Base-by-base conservation (phyloP, 2,797 vertebrate genomes). In the Gymnodraco acuticeps region DNA sequence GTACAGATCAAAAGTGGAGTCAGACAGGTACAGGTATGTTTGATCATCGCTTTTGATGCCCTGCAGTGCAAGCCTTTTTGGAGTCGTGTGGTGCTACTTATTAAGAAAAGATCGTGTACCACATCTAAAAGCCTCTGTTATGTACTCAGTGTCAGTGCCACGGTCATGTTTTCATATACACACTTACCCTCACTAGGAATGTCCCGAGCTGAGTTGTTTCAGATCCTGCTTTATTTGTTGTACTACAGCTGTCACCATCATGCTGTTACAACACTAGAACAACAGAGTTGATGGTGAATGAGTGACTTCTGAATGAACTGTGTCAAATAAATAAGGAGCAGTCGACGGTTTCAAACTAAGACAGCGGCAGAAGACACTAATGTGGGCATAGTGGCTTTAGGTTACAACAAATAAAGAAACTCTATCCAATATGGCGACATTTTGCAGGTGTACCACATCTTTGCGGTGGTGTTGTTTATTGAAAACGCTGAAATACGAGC, bases 11-110 rank as follows among this genome's bases (percentile, higher is more conserved):
- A 27, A 3, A 52, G 63, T 43, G 31, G 51, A 16, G 31, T 15
- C 50, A 52, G 55, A 5, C 71, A 38, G 52, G 84, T 84, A 80
- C 71, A 38, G 52, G 84, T 85, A 80, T 20, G 82, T 66, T 45
- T 63, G 10, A 50, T 9, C 5, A 0, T 27, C 4, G 14, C 27
- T 19, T 45, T 17, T 12, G 3, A 3, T 7, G 10, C 38, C 17
- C 27, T 53, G 50, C 2, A 9, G 27, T 27, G 27, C 27, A 27
- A 27, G 27, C 27, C 2, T n/a, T 14, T 19, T 41, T 3, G 27
- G 42, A 8, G 0, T 3, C 33, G 10, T 42, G 46, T 31, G 33
- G 27, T 15, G 3, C 41, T 16, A 14, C 15, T n/a, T 53, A 9
- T 19, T 8, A 48, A 17, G 17, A 43, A 17, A n/a, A 54, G 10